Evolutionary conservation across 30 jellyfish, hydroid and myxozoan species (phyloP).

Genomic region (Kudoa iwatai): DNA sequence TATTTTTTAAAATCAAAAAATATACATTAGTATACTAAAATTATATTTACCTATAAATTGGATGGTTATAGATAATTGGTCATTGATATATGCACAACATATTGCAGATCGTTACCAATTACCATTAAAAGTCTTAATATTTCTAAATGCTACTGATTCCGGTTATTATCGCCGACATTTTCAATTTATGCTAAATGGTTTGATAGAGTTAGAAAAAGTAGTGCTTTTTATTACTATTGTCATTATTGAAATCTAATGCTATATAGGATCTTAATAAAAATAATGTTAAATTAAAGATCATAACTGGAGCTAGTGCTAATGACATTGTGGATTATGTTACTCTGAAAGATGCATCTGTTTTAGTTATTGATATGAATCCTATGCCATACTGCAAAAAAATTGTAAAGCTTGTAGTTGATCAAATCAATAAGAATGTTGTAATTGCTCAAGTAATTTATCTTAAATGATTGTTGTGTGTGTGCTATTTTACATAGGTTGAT

Average conservation of each 20-base stretch:
- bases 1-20: too few relatives aligned
- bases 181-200: constrained; percentile 7
- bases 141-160: constrained; percentile 5
- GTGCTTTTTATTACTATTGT: too few relatives aligned
- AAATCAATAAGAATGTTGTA: too few relatives aligned
- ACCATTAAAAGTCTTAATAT: constrained; percentile 7
- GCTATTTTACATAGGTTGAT: too few relatives aligned
- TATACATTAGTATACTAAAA: not conserved
- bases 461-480: too few relatives aligned
- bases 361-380: constrained; percentile 34
- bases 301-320: constrained; percentile 10
- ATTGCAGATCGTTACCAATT: constrained; percentile 8
- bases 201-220: constrained; percentile 9
- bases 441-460: too few relatives aligned
- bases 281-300: constrained; percentile 6
- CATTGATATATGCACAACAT: constrained; percentile 16
- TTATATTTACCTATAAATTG: not conserved
- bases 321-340: constrained; percentile 7
- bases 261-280: constrained; percentile 8
- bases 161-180: constrained; percentile 11
- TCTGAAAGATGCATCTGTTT: constrained; percentile 6
- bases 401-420: too few relatives aligned
- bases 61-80: constrained; percentile 13
- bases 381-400: too few relatives aligned
- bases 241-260: too few relatives aligned